Evolutionary conservation across 2,888 invertebrate species (phyloP).

Genomic region (Latrodectus hesperus): DNA sequence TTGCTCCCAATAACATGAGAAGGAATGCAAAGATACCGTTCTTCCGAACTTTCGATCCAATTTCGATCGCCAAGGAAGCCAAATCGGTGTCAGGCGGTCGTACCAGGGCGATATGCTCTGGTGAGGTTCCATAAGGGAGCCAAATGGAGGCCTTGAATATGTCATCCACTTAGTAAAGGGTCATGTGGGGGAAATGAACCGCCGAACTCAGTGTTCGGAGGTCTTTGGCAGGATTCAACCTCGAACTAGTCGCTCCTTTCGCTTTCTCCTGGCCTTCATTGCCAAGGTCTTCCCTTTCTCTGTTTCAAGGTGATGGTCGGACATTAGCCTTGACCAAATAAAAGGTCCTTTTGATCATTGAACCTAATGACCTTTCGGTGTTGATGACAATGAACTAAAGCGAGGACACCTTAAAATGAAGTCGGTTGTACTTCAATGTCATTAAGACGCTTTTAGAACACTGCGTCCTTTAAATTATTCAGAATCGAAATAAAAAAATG

Average conservation of each 20-base stretch:
- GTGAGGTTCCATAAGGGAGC: neutral
- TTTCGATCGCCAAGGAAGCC: no score
- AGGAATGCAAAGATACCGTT: no score
- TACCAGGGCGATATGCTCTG: neutral
- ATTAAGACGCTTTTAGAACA: no score
- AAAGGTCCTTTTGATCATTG: neutral
- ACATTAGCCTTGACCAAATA: neutral
- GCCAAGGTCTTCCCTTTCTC: neutral
- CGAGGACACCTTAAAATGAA: no score
- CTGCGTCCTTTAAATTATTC: no score
- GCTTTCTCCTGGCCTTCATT: neutral
- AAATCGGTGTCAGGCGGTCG: neutral
- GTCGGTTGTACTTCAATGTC: no score
- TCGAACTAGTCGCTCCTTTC: neutral
- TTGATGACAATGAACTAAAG: no score
- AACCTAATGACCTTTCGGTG: neutral
- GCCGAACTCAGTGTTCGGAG: neutral
- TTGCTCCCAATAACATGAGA: no score
- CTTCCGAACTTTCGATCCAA: no score
- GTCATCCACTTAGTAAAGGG: neutral
- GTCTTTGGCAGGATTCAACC: neutral
- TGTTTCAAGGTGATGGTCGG: neutral
- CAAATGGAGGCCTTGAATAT: neutral
- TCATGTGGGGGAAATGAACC: slow-evolving; percentile 1
- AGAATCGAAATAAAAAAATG: no score